A percentile compares a stretch with the other conserved stretches of the same genome.
Conservation (phyloP, 1,140 invertebrate species). For the Cydia pomonella region DNA sequence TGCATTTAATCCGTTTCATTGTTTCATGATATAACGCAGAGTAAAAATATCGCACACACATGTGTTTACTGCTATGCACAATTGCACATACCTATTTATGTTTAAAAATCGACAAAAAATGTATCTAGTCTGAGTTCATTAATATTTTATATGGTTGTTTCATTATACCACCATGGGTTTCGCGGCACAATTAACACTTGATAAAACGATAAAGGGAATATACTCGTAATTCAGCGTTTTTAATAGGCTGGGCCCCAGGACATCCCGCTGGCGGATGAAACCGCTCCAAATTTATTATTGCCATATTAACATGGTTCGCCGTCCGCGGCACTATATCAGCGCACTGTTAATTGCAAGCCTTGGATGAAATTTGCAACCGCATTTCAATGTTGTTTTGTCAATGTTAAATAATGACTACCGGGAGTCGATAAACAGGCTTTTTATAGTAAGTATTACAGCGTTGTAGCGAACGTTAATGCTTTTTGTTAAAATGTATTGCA, state of each 20-base stretch:
- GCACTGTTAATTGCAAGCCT: slow-evolving; percentile 70
- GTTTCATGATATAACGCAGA: slow-evolving; percentile 1
- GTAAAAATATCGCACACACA: background rate
- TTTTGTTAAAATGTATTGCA: background rate
- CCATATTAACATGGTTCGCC: slow-evolving; percentile 64
- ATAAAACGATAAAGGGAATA: slow-evolving; percentile 56
- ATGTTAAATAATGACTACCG: slow-evolving; percentile 60
- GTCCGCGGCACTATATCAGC: slow-evolving; percentile 61
- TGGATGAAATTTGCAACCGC: slow-evolving; percentile 67
- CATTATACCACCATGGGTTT: background rate
- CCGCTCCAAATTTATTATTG: slow-evolving; percentile 72
- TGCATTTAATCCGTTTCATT: background rate
- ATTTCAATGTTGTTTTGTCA: slow-evolving; percentile 69
- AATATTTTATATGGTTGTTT: background rate
- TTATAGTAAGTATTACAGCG: slow-evolving; percentile 7
- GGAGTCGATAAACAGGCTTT: slow-evolving; percentile 22
- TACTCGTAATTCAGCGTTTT: slow-evolving; percentile 64
- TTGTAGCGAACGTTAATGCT: background rate
- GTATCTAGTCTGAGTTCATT: background rate
- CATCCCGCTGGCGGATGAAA: slow-evolving; percentile 52
- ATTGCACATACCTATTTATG: background rate
- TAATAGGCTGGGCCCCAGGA: slow-evolving; percentile 55
- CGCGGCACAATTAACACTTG: slow-evolving; percentile 30
- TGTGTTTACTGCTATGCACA: background rate
- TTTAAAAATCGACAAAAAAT: background rate